Conservation (phyloP, 2,797 vertebrate species). For the Myotis pilosus region DNA sequence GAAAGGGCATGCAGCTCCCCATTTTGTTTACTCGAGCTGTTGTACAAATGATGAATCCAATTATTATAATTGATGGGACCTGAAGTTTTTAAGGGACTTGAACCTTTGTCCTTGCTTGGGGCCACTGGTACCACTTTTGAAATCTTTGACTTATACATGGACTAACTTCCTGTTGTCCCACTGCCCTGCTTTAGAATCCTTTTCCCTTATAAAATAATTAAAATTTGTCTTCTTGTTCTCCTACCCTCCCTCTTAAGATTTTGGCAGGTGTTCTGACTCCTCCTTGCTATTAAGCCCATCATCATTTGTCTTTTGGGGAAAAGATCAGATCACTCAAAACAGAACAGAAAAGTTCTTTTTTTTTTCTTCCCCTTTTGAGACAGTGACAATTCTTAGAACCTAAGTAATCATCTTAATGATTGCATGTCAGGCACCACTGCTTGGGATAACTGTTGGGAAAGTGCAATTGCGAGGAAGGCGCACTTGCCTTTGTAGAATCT, state of each 20-base stretch:
- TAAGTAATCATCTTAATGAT: not conserved
- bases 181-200: not conserved
- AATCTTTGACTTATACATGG: not conserved
- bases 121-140: not conserved
- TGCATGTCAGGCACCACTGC: not conserved
- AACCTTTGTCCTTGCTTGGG: not conserved
- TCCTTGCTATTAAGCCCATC: not conserved
- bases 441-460: not conserved
- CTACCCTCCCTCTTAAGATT: not conserved
- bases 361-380: not conserved
- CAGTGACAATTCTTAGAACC: not conserved
- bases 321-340: not conserved
- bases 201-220: not conserved
- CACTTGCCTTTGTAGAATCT: not conserved
- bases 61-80: not conserved
- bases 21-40: not conserved
- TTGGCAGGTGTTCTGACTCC: conserved; percentile 15
- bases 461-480: not conserved
- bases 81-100: not conserved
- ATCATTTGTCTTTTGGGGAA: not conserved
- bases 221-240: not conserved
- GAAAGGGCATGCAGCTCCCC: not conserved
- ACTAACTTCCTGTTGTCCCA: not conserved
- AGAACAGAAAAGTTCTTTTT: not conserved
- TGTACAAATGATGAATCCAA: not conserved